Percentiles rank a stretch among this genome's conserved stretches.
Evolutionary conservation across 2,113 vertebrate genomes (phyloP).

Genomic region (Tursiops truncatus): DNA sequence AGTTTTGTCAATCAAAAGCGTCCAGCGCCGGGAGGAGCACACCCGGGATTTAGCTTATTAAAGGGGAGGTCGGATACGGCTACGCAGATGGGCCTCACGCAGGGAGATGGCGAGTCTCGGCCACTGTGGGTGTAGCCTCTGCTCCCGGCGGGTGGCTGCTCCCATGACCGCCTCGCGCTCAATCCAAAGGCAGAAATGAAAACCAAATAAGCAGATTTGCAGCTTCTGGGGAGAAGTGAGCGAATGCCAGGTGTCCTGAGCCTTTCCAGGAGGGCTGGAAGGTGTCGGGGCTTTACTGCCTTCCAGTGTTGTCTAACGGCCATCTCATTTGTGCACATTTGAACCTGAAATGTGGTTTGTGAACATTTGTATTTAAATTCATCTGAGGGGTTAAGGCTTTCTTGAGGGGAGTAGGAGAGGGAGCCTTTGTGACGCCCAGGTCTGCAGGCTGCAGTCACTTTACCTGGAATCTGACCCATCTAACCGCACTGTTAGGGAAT

Average conservation of each 20-base stretch:
- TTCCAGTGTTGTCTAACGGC: not conserved
- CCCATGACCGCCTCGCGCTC: not conserved
- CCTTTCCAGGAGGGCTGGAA: not conserved
- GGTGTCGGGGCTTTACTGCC: not conserved
- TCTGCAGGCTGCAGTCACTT: not conserved
- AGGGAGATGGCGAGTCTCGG: accelerated
- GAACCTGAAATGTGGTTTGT: not conserved
- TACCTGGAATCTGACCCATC: not conserved
- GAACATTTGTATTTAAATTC: not conserved
- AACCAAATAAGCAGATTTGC: not conserved
- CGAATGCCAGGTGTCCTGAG: not conserved
- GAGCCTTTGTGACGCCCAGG: not conserved
- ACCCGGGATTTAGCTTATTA: slow-evolving; percentile 65
- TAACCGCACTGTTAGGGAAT: accelerated
- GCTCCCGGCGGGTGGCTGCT: not conserved
- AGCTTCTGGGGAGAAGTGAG: not conserved
- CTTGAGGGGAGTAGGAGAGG: not conserved
- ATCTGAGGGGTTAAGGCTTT: not conserved
- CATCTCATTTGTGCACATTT: not conserved
- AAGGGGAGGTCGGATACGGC: slow-evolving; percentile 36
- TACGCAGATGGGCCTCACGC: not conserved
- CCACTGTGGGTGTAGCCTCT: not conserved
- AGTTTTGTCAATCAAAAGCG: slow-evolving; percentile 78
- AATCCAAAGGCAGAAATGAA: not conserved
- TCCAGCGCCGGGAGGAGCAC: not conserved